Conservation (phyloP, 92 coral and sea anemone genomes). For the Heteractis magnifica region DNA sequence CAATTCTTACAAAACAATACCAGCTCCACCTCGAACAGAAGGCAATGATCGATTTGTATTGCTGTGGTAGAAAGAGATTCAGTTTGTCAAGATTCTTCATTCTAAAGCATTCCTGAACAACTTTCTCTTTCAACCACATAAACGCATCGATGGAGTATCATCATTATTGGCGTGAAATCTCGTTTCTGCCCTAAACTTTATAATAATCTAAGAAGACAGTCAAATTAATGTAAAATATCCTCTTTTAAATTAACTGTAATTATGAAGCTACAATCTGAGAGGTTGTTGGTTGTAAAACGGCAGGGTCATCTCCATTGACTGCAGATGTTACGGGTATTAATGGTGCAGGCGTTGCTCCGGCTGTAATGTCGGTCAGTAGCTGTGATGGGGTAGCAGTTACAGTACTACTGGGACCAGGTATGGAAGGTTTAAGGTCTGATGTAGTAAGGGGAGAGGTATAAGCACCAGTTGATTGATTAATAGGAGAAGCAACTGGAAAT, state of each 20-base stretch:
- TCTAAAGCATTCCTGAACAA: too few relatives aligned
- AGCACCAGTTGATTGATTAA: neutral
- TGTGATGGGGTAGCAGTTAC: conserved; percentile 89
- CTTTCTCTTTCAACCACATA: neutral
- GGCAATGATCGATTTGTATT: too few relatives aligned
- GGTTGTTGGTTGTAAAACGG: conserved; percentile 21
- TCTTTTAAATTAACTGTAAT: neutral
- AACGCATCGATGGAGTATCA: neutral
- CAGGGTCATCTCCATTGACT: conserved; percentile 23
- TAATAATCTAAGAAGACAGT: neutral
- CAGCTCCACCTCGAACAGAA: too few relatives aligned
- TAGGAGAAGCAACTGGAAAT: neutral
- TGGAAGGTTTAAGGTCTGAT: neutral
- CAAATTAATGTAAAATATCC: neutral
- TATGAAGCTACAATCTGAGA: conserved; percentile 32
- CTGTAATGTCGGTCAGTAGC: conserved; percentile 82
- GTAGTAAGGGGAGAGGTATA: neutral
- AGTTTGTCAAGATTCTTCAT: too few relatives aligned
- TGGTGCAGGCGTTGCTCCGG: conserved; percentile 91
- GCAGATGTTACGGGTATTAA: conserved; percentile 35
- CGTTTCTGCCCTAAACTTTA: neutral
- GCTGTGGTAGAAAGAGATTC: too few relatives aligned
- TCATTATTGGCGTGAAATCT: neutral
- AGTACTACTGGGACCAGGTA: conserved; percentile 38
- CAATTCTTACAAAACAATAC: too few relatives aligned